Conservation (phyloP, 2,888 invertebrate species). For the Escarpia spicata region DNA sequence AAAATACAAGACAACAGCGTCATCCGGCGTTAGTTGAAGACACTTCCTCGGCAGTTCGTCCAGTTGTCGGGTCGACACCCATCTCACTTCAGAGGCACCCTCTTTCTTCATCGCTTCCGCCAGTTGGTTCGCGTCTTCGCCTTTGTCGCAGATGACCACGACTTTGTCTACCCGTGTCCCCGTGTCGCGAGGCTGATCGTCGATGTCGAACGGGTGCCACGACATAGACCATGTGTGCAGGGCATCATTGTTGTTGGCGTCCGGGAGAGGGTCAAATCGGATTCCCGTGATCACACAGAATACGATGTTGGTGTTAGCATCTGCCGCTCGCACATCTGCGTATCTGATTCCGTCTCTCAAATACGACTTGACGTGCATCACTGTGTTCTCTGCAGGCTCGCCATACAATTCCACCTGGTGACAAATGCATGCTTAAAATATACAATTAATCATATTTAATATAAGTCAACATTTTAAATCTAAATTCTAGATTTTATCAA, state of each 20-base stretch:
- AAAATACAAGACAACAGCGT: neutral
- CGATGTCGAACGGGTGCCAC: neutral
- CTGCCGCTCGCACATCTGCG: neutral
- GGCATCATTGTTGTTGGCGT: neutral
- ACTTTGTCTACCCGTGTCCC: neutral
- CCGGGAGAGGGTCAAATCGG: neutral
- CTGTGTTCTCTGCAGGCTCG: neutral
- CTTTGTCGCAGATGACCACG: neutral
- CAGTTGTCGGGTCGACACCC: neutral
- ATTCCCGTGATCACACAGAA: neutral
- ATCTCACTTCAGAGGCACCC: neutral
- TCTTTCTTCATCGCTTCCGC: neutral
- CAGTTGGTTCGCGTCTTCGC: neutral
- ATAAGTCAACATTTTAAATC: no score
- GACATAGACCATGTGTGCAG: neutral
- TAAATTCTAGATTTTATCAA: no score
- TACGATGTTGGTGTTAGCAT: neutral
- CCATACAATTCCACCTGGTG: neutral
- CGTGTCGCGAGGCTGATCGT: neutral
- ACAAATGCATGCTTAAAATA: no score
- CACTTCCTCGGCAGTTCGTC: neutral
- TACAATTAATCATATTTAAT: no score
- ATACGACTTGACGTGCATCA: neutral
- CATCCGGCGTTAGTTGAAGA: neutral
- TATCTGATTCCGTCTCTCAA: neutral